Evolutionary conservation across 2,888 invertebrate genomes (phyloP).

Genomic region (Cantharis nigra): DNA sequence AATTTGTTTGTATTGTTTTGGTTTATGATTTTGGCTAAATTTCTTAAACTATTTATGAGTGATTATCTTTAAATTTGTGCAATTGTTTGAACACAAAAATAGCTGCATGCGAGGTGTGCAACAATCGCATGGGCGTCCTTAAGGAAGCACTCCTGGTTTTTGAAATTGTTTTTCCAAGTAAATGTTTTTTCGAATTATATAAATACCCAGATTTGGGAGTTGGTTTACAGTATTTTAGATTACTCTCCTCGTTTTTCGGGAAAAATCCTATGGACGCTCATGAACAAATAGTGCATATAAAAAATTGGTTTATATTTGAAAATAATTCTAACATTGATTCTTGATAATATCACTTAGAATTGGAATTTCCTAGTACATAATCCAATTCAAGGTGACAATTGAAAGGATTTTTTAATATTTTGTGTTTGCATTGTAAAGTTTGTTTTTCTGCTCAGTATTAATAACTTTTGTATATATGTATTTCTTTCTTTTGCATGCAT

Average conservation of each 20-base stretch:
- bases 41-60: neutral
- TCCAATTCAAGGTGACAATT: neutral
- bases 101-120: neutral
- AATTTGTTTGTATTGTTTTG: neutral
- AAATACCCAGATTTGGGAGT: too few species aligned
- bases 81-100: neutral
- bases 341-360: neutral
- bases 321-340: neutral
- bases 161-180: neutral
- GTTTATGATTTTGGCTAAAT: neutral
- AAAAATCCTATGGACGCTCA: neutral
- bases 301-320: neutral
- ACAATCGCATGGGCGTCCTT: neutral
- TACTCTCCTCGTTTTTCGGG: too few species aligned
- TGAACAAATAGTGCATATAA: neutral
- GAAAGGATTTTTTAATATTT: neutral
- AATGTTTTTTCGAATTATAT: too few species aligned
- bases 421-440: neutral
- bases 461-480: constrained; percentile 40
- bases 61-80: neutral
- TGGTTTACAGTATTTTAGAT: too few species aligned
- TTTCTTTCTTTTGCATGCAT: constrained; percentile 53
- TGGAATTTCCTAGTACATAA: neutral
- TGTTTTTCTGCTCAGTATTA: constrained; percentile 36
- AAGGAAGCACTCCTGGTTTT: too few species aligned